phyloP scores from a whole-genome alignment of 2,113 vertebrate species.

The Cyrtonyx montezumae region DNA sequence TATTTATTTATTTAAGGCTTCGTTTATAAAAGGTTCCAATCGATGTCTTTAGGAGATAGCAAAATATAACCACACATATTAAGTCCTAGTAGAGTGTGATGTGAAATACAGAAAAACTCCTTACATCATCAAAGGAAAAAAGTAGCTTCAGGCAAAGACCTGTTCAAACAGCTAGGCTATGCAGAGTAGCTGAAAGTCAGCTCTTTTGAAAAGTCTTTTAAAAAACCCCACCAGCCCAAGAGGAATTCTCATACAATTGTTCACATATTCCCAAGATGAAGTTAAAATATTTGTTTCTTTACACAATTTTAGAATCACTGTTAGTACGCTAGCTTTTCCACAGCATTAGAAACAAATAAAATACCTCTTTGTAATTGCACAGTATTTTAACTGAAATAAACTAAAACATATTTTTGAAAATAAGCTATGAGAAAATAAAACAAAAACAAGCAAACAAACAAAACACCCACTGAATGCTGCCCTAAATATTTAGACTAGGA shows the following conservation, averaged over 20 bases:
- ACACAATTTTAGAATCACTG: conserved; percentile 31
- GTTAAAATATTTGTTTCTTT: not conserved
- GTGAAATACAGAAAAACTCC: conserved; percentile 16
- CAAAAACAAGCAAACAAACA: not conserved
- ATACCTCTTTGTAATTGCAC: not conserved
- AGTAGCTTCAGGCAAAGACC: conserved; percentile 27
- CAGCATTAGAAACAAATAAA: conserved; percentile 60
- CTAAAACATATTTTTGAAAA: not conserved
- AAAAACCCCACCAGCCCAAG: not conserved
- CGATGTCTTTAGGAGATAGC: not conserved
- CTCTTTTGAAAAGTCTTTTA: conserved; percentile 9
- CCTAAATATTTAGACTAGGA: not conserved
- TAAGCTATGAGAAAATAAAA: not conserved
- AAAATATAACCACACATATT: conserved; percentile 18
- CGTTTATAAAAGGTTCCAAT: conserved; percentile 37
- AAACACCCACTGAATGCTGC: not conserved
- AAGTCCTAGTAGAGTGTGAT: not conserved
- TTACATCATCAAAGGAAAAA: conserved; percentile 16
- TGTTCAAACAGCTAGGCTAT: conserved; percentile 16
- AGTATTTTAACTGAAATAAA: not conserved
- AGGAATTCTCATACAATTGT: not conserved
- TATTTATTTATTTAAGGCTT: conserved; percentile 52
- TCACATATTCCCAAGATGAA: conserved; percentile 17
- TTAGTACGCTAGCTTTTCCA: conserved; percentile 12
- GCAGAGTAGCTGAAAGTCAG: not conserved